Evolutionary conservation across 2,797 vertebrate genomes (phyloP).

Genomic region (Limosa lapponica): DNA sequence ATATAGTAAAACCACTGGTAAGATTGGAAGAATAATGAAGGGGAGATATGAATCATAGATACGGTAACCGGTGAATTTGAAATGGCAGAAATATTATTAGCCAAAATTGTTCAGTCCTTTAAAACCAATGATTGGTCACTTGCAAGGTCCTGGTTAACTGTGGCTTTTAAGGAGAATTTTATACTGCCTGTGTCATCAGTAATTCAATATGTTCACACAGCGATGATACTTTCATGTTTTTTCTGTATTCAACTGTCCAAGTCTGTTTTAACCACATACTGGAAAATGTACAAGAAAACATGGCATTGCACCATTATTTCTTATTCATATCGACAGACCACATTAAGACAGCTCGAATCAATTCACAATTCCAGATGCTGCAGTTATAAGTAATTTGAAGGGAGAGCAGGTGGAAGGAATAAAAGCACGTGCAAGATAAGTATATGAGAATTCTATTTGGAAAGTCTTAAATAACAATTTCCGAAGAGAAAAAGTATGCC

Average conservation of each 20-base stretch:
- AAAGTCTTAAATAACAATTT: not conserved
- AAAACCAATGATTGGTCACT: not conserved
- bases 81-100: not conserved
- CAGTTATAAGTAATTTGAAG: not conserved
- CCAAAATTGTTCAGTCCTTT: not conserved
- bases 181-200: not conserved
- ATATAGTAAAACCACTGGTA: not conserved
- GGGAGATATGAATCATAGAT: not conserved
- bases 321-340: not conserved
- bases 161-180: not conserved
- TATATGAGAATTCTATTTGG: not conserved
- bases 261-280: not conserved
- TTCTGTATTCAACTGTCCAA: not conserved
- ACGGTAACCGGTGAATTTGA: not conserved
- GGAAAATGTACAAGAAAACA: not conserved
- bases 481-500: not conserved
- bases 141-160: not conserved
- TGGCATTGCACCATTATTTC: not conserved
- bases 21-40: not conserved
- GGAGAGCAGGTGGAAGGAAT: slow-evolving; percentile 1
- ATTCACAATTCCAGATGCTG: not conserved
- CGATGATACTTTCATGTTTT: not conserved
- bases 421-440: not conserved
- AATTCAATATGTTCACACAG: not conserved
- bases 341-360: not conserved